Conservation (phyloP, 2,113 vertebrate species). For the Gopherus evgoodei region DNA sequence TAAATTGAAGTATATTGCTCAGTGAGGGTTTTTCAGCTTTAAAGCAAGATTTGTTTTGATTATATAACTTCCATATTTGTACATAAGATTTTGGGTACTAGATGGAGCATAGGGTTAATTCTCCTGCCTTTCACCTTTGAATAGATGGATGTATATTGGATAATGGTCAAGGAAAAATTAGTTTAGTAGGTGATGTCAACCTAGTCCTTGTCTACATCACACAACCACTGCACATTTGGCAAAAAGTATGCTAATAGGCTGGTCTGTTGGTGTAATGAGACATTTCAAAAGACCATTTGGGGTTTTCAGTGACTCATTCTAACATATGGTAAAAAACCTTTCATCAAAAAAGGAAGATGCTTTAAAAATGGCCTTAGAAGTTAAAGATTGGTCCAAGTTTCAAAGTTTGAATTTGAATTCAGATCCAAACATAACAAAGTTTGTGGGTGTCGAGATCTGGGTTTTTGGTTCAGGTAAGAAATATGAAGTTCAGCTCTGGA, state of each 20-base stretch:
- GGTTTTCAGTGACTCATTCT: constrained; percentile 20
- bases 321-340: background rate
- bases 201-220: constrained; percentile 27
- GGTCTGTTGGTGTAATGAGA: constrained; percentile 62
- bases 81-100: background rate
- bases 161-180: constrained; percentile 31
- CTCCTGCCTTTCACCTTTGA: constrained; percentile 36
- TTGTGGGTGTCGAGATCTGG: rapidly evolving
- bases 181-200: constrained; percentile 45
- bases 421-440: background rate
- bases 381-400: background rate
- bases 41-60: constrained; percentile 39
- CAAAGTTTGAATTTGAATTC: background rate
- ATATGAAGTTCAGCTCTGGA: background rate
- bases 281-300: constrained; percentile 30
- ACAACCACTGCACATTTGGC: background rate
- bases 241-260: constrained; percentile 54
- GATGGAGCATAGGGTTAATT: background rate
- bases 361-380: constrained; percentile 2
- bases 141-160: constrained; percentile 2
- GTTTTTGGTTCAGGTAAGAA: rapidly evolving
- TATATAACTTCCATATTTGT: constrained; percentile 22
- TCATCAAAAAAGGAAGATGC: background rate
- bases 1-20: constrained; percentile 64
- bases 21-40: constrained; percentile 39